Evolutionary conservation across 2,888 invertebrate genomes (phyloP).

Genomic region (Pegoplata infirma): DNA sequence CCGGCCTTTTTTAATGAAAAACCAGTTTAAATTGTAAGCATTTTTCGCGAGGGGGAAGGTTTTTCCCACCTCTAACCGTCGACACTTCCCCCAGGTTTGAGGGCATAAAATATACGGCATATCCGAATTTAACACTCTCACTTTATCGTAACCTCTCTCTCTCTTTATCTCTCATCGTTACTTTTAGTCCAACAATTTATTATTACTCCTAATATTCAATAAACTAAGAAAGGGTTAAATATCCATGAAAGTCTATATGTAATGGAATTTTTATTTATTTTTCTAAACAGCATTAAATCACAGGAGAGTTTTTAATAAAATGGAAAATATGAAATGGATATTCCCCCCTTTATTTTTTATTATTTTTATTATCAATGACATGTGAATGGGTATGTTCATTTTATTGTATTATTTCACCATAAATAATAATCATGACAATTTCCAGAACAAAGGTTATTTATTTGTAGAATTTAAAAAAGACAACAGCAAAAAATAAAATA

Average conservation of each 20-base stretch:
- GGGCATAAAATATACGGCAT: too few species aligned
- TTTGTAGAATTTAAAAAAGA: slow-evolving; percentile 21
- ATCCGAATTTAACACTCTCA: too few species aligned
- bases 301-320: slow-evolving; percentile 48
- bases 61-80: too few species aligned
- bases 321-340: slow-evolving; percentile 30
- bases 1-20: too few species aligned
- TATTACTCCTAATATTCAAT: background rate
- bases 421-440: slow-evolving; percentile 62
- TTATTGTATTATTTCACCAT: slow-evolving; percentile 57
- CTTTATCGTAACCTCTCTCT: too few species aligned
- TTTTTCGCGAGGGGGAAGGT: too few species aligned
- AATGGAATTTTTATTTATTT: slow-evolving; percentile 53
- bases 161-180: too few species aligned
- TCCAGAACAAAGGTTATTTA: slow-evolving; percentile 57
- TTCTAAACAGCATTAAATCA: slow-evolving; percentile 35
- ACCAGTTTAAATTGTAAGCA: too few species aligned
- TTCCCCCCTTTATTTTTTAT: background rate
- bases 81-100: too few species aligned
- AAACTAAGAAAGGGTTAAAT: slow-evolving; percentile 15
- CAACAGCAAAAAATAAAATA: background rate
- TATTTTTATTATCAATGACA: slow-evolving; percentile 17
- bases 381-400: background rate
- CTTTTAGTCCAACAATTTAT: too few species aligned
- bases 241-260: slow-evolving; percentile 23